Base-by-base conservation (phyloP, 2,888 invertebrate genomes). In the Nezara viridula region DNA sequence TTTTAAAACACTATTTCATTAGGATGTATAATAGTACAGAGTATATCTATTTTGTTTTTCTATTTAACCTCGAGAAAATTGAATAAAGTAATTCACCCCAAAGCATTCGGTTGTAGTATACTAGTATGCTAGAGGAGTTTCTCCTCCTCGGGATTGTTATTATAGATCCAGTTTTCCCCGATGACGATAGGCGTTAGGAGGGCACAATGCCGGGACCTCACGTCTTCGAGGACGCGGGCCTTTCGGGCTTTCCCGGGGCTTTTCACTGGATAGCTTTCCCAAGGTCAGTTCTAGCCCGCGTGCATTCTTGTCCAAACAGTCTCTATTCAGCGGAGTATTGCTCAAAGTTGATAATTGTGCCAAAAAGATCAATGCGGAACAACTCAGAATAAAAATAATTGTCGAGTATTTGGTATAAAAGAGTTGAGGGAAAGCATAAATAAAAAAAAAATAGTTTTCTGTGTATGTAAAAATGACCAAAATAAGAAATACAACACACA, bases 111-210 rank as follows among this genome's bases (percentile, higher is more conserved):
- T 44, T 7, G 10, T 44, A n/a, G n/a, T 1, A 44, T 44, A 81
- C 81, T 44, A 81, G 44, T 24, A 47, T 7, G 16, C 14, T 40
- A 24, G 5, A 40, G 81, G 2, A 40, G 81, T 81, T 81, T 81
- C 44, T 44, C 81, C 44, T 24, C 6, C 24, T n/a, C 9, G 81
- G 5, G 21, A n/a, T 47, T 47, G 81, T 81, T 81, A 44, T 81
- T 47, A 81, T 81, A 81, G 44, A 44, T 81, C 44, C 24, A 81
- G 81, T 81, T 81, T 77, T 81, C 81, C 81, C 81, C 81, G 44
- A 81, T 81, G 81, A 81, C 81, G 77, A 6, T 77, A 47, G 81
- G 14, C 44, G 77, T 73, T 73, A 7, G 37, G 6, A 16, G 21
- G 81, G n/a, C 12, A 81, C 81, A 81, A 81, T 81, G 81, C 81